phyloP scores from a whole-genome alignment of 2,797 vertebrate genomes.

The Syngnathus rostellatus region DNA sequence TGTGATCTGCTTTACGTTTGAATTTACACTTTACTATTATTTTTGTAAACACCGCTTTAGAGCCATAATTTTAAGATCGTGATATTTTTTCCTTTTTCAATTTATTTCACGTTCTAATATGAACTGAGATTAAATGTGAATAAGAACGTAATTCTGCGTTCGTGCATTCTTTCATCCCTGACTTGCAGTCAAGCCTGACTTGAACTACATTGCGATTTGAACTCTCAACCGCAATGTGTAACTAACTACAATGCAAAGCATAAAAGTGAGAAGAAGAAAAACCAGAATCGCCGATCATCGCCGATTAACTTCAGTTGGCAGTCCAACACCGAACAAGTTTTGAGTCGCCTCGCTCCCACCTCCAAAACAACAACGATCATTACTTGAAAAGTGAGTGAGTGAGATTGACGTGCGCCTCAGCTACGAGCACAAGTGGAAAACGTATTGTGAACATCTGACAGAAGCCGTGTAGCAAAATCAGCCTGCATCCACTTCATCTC shows the following conservation, averaged over 20 bases:
- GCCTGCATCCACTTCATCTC: constrained; percentile 17
- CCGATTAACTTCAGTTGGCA: constrained; percentile 20
- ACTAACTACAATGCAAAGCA: background rate
- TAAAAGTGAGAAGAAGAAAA: background rate
- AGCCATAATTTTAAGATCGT: too few relatives aligned
- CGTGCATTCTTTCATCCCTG: background rate
- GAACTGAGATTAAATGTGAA: background rate
- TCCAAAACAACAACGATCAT: constrained; percentile 12
- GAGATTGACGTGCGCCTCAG: background rate
- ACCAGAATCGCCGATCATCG: background rate
- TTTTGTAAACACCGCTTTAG: too few relatives aligned
- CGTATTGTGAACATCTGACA: background rate
- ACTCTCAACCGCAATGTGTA: background rate
- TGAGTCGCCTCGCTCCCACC: constrained; percentile 20
- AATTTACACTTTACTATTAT: background rate
- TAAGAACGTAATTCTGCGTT: background rate
- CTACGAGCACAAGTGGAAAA: background rate
- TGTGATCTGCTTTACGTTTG: background rate
- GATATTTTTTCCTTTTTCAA: background rate
- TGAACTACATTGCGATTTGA: background rate
- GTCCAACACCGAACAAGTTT: constrained; percentile 18
- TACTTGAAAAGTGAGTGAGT: background rate
- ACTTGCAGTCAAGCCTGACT: background rate
- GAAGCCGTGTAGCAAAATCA: constrained; percentile 12
- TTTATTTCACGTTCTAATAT: too few relatives aligned